phyloP scores from a whole-genome alignment of 2,797 vertebrate species.

The Cirrhinus molitorella region DNA sequence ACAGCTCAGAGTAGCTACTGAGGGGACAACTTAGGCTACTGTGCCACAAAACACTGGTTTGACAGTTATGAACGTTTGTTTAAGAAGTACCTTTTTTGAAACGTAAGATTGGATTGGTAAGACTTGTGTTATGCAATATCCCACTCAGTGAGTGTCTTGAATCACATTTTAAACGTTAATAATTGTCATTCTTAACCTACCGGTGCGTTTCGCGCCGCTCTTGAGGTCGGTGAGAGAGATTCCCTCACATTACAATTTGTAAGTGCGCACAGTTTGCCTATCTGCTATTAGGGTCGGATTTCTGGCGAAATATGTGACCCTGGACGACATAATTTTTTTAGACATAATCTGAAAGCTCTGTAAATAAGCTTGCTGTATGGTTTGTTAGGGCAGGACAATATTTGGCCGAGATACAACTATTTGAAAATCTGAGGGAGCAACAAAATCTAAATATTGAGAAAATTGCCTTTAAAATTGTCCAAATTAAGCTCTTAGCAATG shows the following conservation, averaged over 20 bases:
- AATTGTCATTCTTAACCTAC: not conserved
- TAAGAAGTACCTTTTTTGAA: not conserved
- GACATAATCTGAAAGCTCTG: too few species aligned
- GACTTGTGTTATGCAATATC: not conserved
- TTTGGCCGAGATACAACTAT: too few species aligned
- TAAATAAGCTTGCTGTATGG: too few species aligned
- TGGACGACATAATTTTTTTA: too few species aligned
- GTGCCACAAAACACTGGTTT: not conserved
- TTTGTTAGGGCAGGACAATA: too few species aligned
- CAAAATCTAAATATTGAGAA: too few species aligned
- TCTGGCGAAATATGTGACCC: not conserved
- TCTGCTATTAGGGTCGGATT: not conserved
- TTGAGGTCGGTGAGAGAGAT: not conserved
- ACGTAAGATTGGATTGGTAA: not conserved
- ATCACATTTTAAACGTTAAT: not conserved
- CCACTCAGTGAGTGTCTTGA: not conserved
- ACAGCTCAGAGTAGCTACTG: not conserved
- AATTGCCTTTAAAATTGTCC: too few species aligned
- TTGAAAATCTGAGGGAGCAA: too few species aligned
- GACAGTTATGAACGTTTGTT: not conserved
- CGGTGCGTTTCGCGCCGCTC: not conserved
- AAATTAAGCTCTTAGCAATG: too few species aligned
- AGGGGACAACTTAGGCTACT: not conserved
- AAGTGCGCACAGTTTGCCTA: too few species aligned
- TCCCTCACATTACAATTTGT: not conserved